These are phyloP conservation scores for Neopelma chrysocephalum DNA, from an alignment of 2,797 vertebrate species.

Conservation along the genomic window DNA sequence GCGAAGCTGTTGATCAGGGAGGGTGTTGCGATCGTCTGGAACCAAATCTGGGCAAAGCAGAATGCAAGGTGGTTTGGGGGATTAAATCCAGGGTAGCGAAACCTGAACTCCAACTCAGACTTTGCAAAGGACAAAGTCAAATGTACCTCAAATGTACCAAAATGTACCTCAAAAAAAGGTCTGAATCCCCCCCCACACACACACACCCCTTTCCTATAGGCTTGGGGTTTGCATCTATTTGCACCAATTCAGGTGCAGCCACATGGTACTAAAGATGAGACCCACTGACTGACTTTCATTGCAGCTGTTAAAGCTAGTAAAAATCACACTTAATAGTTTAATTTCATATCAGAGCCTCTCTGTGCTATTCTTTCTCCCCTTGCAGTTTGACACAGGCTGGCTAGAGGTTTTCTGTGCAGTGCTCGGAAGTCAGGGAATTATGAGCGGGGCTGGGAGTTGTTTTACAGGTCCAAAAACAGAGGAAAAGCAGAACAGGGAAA, in stretches of 20 bases:
- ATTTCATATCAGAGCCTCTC: conserved; percentile 75
- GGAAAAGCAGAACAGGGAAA: conserved; percentile 75
- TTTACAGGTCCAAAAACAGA: conserved; percentile 80
- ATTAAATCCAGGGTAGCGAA: neutral
- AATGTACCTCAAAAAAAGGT: neutral
- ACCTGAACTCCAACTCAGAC: neutral
- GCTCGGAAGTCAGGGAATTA: conserved; percentile 66
- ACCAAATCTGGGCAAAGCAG: neutral
- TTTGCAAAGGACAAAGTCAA: neutral
- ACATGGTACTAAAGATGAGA: neutral
- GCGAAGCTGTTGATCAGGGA: neutral
- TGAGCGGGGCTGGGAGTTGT: conserved; percentile 81
- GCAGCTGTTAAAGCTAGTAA: neutral
- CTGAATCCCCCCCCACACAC: neutral
- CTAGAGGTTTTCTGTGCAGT: conserved; percentile 75
- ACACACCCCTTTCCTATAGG: neutral
- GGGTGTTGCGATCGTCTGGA: neutral
- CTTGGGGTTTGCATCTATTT: neutral
- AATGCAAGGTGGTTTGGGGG: neutral
- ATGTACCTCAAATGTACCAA: too few relatives aligned
- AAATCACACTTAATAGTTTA: conserved; percentile 9
- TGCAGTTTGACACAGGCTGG: conserved; percentile 77
- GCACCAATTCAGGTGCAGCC: neutral
- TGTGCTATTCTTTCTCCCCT: conserved; percentile 77
- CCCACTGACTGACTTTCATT: neutral